A percentile compares a stretch with the other conserved stretches of the same genome.
phyloP scores from a whole-genome alignment of 1,140 invertebrate species.

The Nymphalis io region DNA sequence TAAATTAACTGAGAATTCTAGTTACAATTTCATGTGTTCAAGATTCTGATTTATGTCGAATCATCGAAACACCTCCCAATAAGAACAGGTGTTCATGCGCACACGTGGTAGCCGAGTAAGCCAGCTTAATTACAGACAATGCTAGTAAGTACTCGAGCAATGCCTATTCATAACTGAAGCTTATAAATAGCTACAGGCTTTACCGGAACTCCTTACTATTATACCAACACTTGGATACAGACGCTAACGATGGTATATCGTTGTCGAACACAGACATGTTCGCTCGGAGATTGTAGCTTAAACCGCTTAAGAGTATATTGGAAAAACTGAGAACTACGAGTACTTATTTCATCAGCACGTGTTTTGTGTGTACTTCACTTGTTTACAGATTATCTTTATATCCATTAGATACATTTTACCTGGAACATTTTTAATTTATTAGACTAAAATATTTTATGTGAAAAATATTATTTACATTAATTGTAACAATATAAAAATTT shows the following conservation, averaged over 20 bases:
- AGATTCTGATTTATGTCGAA: background rate
- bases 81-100: background rate
- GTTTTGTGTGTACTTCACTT: background rate
- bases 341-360: constrained; percentile 1
- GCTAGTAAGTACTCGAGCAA: background rate
- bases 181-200: background rate
- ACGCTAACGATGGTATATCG: background rate
- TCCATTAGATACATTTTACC: no score
- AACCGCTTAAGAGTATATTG: constrained; percentile 13
- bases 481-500: no score
- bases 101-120: background rate
- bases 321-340: constrained; percentile 18
- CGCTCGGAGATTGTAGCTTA: constrained; percentile 13
- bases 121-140: constrained; percentile 1
- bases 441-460: no score
- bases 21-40: no score
- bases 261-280: background rate
- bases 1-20: no score
- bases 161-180: background rate
- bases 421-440: no score
- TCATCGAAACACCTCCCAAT: background rate
- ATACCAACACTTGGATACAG: background rate
- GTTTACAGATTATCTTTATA: no score
- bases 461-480: no score
- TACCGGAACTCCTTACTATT: background rate